These are phyloP conservation scores for Cyrtonyx montezumae DNA, from an alignment of 2,113 vertebrate species.

Conservation along the genomic window DNA sequence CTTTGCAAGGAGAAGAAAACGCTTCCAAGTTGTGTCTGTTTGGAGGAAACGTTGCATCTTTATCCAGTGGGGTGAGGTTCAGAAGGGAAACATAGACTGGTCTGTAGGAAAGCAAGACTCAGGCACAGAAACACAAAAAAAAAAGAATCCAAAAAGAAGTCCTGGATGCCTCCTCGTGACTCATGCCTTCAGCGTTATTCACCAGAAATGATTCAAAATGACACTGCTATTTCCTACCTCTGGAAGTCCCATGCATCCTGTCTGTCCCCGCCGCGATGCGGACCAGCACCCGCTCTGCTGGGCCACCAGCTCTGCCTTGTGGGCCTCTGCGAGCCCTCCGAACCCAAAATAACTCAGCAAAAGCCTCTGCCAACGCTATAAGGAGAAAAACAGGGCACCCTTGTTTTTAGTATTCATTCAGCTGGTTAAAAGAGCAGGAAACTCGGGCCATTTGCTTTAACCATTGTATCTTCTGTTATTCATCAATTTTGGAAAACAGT, in stretches of 20 bases:
- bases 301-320: background rate
- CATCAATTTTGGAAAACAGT: conserved; percentile 73
- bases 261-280: accelerated
- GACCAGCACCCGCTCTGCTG: background rate
- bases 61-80: background rate
- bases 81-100: background rate
- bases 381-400: conserved; percentile 54
- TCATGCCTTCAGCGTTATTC: background rate
- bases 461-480: conserved; percentile 70
- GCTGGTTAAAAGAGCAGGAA: conserved; percentile 70
- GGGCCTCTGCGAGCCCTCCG: background rate
- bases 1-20: background rate
- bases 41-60: background rate
- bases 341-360: background rate
- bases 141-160: background rate
- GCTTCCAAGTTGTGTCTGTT: background rate
- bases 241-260: background rate
- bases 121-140: background rate
- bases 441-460: conserved; percentile 61
- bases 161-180: background rate
- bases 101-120: background rate
- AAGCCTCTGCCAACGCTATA: background rate
- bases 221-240: background rate
- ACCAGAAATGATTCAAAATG: background rate
- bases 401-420: conserved; percentile 55